Percentiles rank a stretch among this genome's conserved stretches.
These are phyloP conservation scores for Capricornis sumatraensis DNA, from an alignment of 2,113 vertebrate genomes.

Conservation along the genomic window DNA sequence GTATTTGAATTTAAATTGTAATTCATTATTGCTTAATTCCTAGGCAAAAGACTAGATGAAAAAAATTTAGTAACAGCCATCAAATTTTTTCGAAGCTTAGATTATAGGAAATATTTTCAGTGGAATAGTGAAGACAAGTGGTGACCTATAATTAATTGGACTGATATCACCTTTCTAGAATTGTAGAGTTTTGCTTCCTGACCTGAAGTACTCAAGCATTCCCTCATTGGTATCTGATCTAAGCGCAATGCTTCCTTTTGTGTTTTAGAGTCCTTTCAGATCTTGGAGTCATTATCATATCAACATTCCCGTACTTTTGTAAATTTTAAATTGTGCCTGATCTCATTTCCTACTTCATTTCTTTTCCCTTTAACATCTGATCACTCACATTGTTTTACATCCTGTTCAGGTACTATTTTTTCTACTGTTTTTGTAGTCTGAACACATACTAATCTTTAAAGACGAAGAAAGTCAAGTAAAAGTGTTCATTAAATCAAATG, in stretches of 20 bases:
- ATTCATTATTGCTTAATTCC: neutral
- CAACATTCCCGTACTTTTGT: neutral
- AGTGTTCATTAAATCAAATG: neutral
- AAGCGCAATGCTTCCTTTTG: neutral
- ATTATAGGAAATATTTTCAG: neutral
- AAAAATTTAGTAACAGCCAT: neutral
- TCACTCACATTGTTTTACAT: neutral
- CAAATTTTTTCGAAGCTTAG: neutral
- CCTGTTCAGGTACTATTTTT: neutral
- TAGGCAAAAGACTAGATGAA: neutral
- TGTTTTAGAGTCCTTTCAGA: neutral
- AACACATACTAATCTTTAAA: neutral
- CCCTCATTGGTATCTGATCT: neutral
- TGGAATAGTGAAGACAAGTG: neutral
- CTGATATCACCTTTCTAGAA: neutral
- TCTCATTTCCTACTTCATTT: neutral
- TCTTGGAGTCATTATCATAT: neutral
- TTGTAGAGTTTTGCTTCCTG: neutral
- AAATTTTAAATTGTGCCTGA: neutral
- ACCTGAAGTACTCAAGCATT: neutral
- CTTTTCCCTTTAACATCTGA: neutral
- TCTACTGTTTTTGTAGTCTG: neutral
- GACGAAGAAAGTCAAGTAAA: neutral
- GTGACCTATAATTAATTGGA: neutral
- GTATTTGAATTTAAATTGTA: slow-evolving; percentile 5